Evolutionary conservation across 2,888 invertebrate species (phyloP), one percentile per base, ranked within the genome.

Genomic region (Agriopis aurantiaria): DNA sequence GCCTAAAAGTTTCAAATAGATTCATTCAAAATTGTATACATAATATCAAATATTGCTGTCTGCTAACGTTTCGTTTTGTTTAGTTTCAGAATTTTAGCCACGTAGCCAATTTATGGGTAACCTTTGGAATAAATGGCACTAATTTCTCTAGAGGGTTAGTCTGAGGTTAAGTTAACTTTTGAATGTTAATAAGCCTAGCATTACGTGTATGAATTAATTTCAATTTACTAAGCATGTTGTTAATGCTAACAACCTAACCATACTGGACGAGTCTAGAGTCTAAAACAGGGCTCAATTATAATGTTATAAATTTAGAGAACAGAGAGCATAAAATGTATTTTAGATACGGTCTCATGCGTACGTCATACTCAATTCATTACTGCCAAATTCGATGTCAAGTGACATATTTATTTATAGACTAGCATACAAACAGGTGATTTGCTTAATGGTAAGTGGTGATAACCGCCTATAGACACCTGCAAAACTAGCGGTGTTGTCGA

Each of bases 101-200:
- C 60, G 49, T 49, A 17, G 10, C 48, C 51, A 55, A 43, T 63
- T 65, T 62, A 62, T 23, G 55, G 62, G 33, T 49, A 40, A 58
- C 66, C 41, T 62, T 70, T 63, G 40, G 40, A 48, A 45, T 66
- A 59, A 63, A 59, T 59, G 33, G 41, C 53, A 65, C 10, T 62
- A 48, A 65, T 61, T 65, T 69, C 61, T 69, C 61, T 58, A 48
- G 65, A 62, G 69, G 53, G n/a, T 62, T 55, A 52, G 8, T 51
- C 52, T 43, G 49, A 52, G 52, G 49, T 49, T 65, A 43, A 17
- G 56, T 57, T 57, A 58, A 65, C 43, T 63, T 66, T 66, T 58
- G 62, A 66, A 63, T 70, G 63, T 66, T 70, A 66, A 70, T 62
- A 59, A 58, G 53, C 55, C 7, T 53, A 23, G 9, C 17, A 12